Evolutionary conservation across 2,113 vertebrate genomes (phyloP).

Genomic region (Malurus alboscapulatus): DNA sequence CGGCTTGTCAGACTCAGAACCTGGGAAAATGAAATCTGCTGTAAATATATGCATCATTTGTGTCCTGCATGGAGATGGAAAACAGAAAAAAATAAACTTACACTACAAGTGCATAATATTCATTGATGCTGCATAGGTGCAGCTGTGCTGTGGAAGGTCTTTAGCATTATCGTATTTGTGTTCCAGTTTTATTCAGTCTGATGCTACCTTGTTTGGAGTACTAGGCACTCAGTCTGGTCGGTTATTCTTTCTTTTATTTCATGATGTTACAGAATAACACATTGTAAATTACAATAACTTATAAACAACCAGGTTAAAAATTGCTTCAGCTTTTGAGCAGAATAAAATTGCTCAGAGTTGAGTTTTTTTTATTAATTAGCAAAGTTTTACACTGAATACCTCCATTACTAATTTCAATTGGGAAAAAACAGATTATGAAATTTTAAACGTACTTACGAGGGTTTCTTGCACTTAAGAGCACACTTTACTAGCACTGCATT

Average conservation of each 20-base stretch:
- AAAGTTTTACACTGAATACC: constrained; percentile 37
- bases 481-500: not conserved
- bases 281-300: constrained; percentile 39
- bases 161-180: not conserved
- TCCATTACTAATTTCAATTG: constrained; percentile 33
- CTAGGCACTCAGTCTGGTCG: not conserved
- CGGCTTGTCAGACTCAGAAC: not conserved
- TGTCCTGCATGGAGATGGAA: not conserved
- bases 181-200: constrained; percentile 21
- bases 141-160: not conserved
- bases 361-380: constrained; percentile 57
- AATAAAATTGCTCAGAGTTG: constrained; percentile 45
- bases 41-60: not conserved
- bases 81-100: not conserved
- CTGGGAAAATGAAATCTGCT: not conserved
- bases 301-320: constrained; percentile 47
- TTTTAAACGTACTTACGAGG: not conserved
- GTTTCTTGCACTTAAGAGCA: not conserved
- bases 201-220: constrained; percentile 1
- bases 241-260: constrained; percentile 31
- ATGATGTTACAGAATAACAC: constrained; percentile 7
- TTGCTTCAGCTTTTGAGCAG: constrained; percentile 32
- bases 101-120: not conserved
- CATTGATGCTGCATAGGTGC: not conserved
- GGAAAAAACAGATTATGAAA: constrained; percentile 40